These are phyloP conservation scores for Meliscaeva auricollis DNA, from an alignment of 2,888 invertebrate genomes.

Conservation along the genomic window DNA sequence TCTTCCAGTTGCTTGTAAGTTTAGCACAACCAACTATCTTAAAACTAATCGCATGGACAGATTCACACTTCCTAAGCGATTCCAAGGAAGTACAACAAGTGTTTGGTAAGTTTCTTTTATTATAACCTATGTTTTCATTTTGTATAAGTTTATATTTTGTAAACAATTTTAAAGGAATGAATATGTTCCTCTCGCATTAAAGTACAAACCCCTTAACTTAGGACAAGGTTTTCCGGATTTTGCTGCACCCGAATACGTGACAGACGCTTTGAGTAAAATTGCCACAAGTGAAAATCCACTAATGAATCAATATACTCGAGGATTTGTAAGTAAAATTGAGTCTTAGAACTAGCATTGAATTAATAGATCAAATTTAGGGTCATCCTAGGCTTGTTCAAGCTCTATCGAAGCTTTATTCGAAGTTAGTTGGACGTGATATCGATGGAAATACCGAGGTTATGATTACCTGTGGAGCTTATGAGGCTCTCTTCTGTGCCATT, in stretches of 20 bases:
- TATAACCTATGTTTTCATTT: neutral
- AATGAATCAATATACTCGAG: slow-evolving; percentile 96
- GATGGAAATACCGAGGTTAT: slow-evolving; percentile 94
- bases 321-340: slow-evolving; percentile 89
- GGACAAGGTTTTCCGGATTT: slow-evolving; percentile 99
- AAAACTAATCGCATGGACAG: slow-evolving; percentile 80
- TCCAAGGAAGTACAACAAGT: slow-evolving; percentile 83
- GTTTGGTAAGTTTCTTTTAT: slow-evolving; percentile 80
- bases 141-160: neutral
- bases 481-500: slow-evolving; percentile 94
- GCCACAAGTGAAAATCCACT: slow-evolving; percentile 89
- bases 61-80: slow-evolving; percentile 82
- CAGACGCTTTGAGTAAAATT: slow-evolving; percentile 89
- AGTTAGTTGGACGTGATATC: slow-evolving; percentile 90
- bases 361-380: slow-evolving; percentile 91
- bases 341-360: too few relatives aligned
- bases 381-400: slow-evolving; percentile 95
- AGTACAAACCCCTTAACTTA: slow-evolving; percentile 95
- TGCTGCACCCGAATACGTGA: slow-evolving; percentile 92
- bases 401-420: slow-evolving; percentile 93
- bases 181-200: slow-evolving; percentile 92
- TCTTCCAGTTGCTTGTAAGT: slow-evolving; percentile 26
- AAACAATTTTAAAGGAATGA: slow-evolving; percentile 93
- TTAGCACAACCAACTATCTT: slow-evolving; percentile 34
- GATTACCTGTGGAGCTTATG: slow-evolving; percentile 97